Conservation (phyloP, 2,888 invertebrate genomes). For the Dicycla oo region DNA sequence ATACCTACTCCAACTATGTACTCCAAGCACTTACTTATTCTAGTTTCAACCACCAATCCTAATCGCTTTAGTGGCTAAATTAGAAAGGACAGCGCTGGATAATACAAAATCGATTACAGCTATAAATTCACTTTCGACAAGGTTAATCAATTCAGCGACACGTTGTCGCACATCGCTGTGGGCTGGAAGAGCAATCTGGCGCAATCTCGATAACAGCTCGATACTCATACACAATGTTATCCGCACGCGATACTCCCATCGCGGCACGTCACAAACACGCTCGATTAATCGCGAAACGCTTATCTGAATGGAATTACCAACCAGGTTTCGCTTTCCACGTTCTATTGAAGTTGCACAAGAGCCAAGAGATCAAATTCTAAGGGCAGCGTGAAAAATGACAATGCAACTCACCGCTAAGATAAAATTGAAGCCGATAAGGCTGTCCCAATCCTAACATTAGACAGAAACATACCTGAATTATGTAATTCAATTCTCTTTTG, state of each 20-base stretch:
- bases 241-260: slow-evolving; percentile 67
- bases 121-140: slow-evolving; percentile 49
- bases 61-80: neutral
- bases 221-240: slow-evolving; percentile 62
- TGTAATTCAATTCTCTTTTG: slow-evolving; percentile 32
- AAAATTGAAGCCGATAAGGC: slow-evolving; percentile 9
- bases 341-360: slow-evolving; percentile 70
- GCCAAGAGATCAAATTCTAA: slow-evolving; percentile 55
- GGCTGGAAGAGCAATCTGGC: slow-evolving; percentile 51
- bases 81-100: slow-evolving; percentile 5
- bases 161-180: slow-evolving; percentile 43
- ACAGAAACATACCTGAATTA: neutral
- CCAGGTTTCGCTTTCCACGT: slow-evolving; percentile 70
- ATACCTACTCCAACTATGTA: neutral
- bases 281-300: slow-evolving; percentile 70
- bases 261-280: slow-evolving; percentile 69
- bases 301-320: slow-evolving; percentile 70
- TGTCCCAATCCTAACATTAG: neutral
- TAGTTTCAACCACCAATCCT: neutral
- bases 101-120: slow-evolving; percentile 43
- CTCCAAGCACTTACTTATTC: neutral
- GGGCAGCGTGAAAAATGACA: slow-evolving; percentile 45
- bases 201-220: slow-evolving; percentile 56
- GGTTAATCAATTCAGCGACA: slow-evolving; percentile 51
- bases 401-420: slow-evolving; percentile 8